phyloP scores from a whole-genome alignment of 2,797 vertebrate genomes.

The Champsocephalus esox region DNA sequence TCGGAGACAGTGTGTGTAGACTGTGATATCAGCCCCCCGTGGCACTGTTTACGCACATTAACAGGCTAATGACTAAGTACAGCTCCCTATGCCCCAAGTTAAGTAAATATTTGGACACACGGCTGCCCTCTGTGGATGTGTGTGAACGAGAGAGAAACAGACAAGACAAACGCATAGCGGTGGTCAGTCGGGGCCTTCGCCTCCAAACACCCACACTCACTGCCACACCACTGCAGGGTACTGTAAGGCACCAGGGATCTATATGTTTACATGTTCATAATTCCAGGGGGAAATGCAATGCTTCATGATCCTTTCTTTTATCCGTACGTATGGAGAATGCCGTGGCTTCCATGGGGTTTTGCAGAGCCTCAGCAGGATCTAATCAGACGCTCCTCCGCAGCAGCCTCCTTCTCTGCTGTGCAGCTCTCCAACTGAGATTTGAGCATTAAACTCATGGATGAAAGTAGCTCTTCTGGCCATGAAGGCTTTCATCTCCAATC shows the following conservation, averaged over 20 bases:
- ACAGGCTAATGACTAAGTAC: slow-evolving; percentile 79
- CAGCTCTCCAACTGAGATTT: slow-evolving; percentile 63
- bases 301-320: slow-evolving; percentile 25
- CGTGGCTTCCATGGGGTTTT: slow-evolving; percentile 25
- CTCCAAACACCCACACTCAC: slow-evolving; percentile 44
- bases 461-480: slow-evolving; percentile 52
- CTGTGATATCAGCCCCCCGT: slow-evolving; percentile 76
- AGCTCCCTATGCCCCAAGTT: slow-evolving; percentile 73
- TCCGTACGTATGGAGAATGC: slow-evolving; percentile 35
- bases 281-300: slow-evolving; percentile 31
- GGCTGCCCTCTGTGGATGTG: slow-evolving; percentile 66
- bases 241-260: slow-evolving; percentile 45
- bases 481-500: slow-evolving; percentile 61
- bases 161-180: slow-evolving; percentile 57
- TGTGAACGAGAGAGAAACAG: slow-evolving; percentile 59
- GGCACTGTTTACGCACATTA: slow-evolving; percentile 84
- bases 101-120: slow-evolving; percentile 85
- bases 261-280: slow-evolving; percentile 46
- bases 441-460: slow-evolving; percentile 59
- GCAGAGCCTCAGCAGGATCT: slow-evolving; percentile 69
- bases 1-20: slow-evolving; percentile 64
- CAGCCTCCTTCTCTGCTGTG: slow-evolving; percentile 38
- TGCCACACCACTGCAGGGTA: slow-evolving; percentile 32
- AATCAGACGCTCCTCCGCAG: slow-evolving; percentile 60
- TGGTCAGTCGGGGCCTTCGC: slow-evolving; percentile 45